Evolutionary conservation across 2,113 vertebrate species (phyloP).

Genomic region (Neodon shergylaensis): DNA sequence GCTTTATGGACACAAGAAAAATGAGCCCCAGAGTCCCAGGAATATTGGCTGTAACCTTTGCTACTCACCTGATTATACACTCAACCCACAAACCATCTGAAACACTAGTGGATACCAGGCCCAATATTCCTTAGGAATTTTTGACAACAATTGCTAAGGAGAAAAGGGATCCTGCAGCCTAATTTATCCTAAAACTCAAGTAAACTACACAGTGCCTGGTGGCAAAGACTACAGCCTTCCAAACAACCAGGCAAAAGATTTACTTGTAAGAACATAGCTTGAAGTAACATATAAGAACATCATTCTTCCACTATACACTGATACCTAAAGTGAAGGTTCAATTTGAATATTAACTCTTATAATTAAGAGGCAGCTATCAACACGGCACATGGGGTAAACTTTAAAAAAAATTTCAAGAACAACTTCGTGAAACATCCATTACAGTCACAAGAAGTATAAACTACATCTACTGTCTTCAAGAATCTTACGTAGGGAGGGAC

Average conservation of each 20-base stretch:
- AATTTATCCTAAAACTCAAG: background rate
- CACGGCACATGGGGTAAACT: background rate
- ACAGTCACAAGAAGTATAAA: background rate
- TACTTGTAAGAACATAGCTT: background rate
- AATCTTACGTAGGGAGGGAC: background rate
- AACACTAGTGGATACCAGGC: constrained; percentile 5
- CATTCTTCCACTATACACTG: constrained; percentile 3
- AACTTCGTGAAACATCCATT: background rate
- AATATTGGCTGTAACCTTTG: constrained; percentile 64
- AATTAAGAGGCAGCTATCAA: constrained; percentile 3
- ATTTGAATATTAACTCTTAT: constrained; percentile 59
- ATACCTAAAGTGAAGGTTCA: constrained; percentile 26
- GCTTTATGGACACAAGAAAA: constrained; percentile 70
- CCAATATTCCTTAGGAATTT: constrained; percentile 26
- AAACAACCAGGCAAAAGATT: background rate
- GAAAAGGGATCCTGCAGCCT: constrained; percentile 10
- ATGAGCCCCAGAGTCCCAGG: constrained; percentile 56
- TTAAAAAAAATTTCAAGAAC: background rate
- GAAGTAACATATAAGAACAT: constrained; percentile 1
- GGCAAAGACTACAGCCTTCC: background rate
- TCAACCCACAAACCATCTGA: constrained; percentile 11
- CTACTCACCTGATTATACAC: constrained; percentile 44
- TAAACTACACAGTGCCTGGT: background rate
- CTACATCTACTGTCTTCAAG: background rate
- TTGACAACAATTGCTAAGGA: constrained; percentile 32